These are phyloP conservation scores for Drosophila lini DNA, from an alignment of 1,140 invertebrate genomes.

Conservation along the genomic window DNA sequence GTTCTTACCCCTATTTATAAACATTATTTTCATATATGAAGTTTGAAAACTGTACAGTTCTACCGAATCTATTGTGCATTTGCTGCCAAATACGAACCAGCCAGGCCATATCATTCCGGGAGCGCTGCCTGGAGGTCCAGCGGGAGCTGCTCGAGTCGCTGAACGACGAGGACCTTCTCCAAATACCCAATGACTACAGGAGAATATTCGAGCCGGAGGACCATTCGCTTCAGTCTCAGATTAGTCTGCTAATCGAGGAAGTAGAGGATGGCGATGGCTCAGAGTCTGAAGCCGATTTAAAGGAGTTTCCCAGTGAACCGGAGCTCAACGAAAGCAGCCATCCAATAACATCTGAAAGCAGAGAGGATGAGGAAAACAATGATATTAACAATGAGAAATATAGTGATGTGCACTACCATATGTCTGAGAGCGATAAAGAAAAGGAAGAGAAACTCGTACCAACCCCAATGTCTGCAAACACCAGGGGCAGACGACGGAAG, in stretches of 20 bases:
- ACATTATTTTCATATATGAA: not conserved
- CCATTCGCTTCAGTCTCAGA: not conserved
- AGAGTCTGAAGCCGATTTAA: not conserved
- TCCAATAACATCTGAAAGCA: no score
- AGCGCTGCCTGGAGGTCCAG: slow-evolving; percentile 44
- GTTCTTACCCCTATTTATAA: not conserved
- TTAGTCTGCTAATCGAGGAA: slow-evolving; percentile 8
- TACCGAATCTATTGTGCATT: slow-evolving; percentile 53
- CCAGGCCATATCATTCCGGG: slow-evolving; percentile 42
- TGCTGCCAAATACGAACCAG: slow-evolving; percentile 40
- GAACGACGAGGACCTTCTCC: slow-evolving; percentile 24
- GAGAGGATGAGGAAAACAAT: not conserved
- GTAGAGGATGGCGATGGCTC: not conserved
- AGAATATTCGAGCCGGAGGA: slow-evolving; percentile 2
- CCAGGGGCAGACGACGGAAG: not conserved
- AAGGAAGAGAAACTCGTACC: not conserved
- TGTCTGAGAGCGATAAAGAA: slow-evolving; percentile 1
- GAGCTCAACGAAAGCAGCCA: not conserved
- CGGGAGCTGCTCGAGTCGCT: slow-evolving; percentile 28
- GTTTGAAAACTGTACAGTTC: slow-evolving; percentile 34
- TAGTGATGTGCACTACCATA: not conserved
- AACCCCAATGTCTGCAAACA: not conserved
- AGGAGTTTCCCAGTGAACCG: not conserved
- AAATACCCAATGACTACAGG: slow-evolving; percentile 34
- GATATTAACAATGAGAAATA: not conserved